Percentiles rank a stretch among this genome's conserved stretches.
phyloP scores from a whole-genome alignment of 2,113 vertebrate genomes.

The Sapajus apella region DNA sequence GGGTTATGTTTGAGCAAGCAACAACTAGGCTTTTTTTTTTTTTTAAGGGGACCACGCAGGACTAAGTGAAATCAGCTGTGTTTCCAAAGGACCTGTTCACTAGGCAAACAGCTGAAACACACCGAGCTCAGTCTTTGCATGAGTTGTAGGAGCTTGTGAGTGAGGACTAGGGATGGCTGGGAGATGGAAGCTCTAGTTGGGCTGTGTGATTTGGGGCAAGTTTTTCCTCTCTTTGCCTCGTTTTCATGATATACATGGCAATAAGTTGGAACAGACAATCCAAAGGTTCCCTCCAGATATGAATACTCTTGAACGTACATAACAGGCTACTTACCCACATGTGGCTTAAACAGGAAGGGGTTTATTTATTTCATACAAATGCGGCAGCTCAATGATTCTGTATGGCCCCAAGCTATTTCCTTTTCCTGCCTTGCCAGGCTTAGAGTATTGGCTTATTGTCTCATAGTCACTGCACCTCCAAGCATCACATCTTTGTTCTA shows the following conservation, averaged over 20 bases:
- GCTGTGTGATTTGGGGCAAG: not conserved
- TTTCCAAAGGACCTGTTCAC: not conserved
- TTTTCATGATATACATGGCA: not conserved
- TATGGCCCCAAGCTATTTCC: not conserved
- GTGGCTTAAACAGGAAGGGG: not conserved
- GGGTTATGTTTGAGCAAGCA: not conserved
- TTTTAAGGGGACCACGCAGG: not conserved
- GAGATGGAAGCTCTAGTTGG: not conserved
- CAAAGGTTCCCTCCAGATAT: not conserved
- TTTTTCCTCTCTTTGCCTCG: not conserved
- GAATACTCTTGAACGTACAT: not conserved
- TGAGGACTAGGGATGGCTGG: not conserved
- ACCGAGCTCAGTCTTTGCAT: not conserved
- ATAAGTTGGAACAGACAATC: not conserved
- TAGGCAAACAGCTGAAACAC: not conserved
- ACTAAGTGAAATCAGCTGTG: not conserved
- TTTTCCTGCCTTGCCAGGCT: not conserved
- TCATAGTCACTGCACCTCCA: not conserved
- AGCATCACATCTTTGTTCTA: not conserved
- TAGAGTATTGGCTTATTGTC: not conserved
- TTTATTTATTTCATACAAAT: not conserved
- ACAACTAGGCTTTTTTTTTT: not conserved
- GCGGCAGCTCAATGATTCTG: not conserved
- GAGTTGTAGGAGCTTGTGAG: not conserved
- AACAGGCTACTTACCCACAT: not conserved